phyloP scores from a whole-genome alignment of 2,113 vertebrate genomes.

The Deroptyus accipitrinus region DNA sequence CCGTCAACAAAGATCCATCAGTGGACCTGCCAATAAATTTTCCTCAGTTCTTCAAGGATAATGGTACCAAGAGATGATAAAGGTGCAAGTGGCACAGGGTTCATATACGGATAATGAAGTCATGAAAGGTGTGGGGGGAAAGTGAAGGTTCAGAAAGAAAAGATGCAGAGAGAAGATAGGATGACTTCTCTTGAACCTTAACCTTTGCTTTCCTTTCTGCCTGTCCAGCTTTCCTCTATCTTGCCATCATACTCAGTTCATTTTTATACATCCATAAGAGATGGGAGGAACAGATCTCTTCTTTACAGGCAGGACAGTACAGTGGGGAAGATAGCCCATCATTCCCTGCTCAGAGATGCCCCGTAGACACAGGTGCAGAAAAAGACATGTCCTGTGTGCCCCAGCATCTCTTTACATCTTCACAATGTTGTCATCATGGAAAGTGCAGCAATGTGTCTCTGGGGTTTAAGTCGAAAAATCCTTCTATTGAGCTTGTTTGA shows the following conservation, averaged over 20 bases:
- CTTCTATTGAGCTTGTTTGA: not conserved
- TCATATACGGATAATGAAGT: not conserved
- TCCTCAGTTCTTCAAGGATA: not conserved
- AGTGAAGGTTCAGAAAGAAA: not conserved
- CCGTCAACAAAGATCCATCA: not conserved
- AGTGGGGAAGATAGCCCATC: not conserved
- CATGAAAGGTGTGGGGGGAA: not conserved
- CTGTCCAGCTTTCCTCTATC: not conserved
- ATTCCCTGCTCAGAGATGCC: not conserved
- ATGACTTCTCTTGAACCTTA: not conserved
- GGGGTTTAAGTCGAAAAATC: not conserved
- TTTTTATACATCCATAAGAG: not conserved
- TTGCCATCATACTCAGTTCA: not conserved
- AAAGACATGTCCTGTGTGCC: accelerated
- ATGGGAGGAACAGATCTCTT: not conserved
- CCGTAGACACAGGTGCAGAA: not conserved
- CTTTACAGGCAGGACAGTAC: not conserved
- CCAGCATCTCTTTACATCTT: not conserved
- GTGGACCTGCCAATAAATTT: not conserved
- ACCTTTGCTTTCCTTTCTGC: not conserved
- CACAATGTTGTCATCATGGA: not conserved
- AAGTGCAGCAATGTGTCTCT: not conserved
- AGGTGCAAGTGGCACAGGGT: not conserved
- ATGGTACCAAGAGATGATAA: not conserved
- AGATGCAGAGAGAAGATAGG: not conserved